Evolutionary conservation across 1,140 invertebrate species (phyloP).

Genomic region (Drosophila pseudoananassae): DNA sequence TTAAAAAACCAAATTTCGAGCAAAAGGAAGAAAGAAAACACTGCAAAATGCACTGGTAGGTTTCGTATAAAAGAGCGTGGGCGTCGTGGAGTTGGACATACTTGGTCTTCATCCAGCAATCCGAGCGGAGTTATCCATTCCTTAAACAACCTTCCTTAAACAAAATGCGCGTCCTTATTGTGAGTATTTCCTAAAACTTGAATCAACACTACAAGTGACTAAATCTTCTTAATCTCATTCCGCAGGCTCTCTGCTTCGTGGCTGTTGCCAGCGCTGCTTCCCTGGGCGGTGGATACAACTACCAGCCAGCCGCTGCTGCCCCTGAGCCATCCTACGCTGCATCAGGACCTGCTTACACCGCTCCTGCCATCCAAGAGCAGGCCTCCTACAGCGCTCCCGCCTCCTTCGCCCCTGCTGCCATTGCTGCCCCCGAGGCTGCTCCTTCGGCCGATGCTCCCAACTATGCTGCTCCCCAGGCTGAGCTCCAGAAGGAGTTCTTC

Average conservation of each 20-base stretch:
- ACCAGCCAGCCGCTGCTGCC: conserved; percentile 50
- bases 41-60: conserved; percentile 8
- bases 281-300: conserved; percentile 56
- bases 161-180: conserved; percentile 71
- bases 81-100: conserved; percentile 52
- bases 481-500: conserved; percentile 79
- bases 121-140: conserved; percentile 51
- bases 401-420: conserved; percentile 9
- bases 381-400: conserved; percentile 23
- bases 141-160: conserved; percentile 6
- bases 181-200: conserved; percentile 34
- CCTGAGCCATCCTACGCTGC: conserved; percentile 36
- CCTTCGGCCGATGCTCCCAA: conserved; percentile 41
- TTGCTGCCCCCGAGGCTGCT: conserved; percentile 24
- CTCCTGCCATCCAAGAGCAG: conserved; percentile 25
- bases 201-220: not conserved
- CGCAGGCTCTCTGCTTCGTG: conserved; percentile 50
- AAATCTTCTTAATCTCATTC: not conserved
- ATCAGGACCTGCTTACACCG: conserved; percentile 7
- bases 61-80: conserved; percentile 70
- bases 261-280: conserved; percentile 43
- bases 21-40: conserved; percentile 19
- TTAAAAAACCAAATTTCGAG: conserved; percentile 37
- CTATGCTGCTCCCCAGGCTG: conserved; percentile 49
- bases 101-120: conserved; percentile 46